These are phyloP conservation scores for Pammene aurita DNA, from an alignment of 2,888 invertebrate species.

Conservation along the genomic window DNA sequence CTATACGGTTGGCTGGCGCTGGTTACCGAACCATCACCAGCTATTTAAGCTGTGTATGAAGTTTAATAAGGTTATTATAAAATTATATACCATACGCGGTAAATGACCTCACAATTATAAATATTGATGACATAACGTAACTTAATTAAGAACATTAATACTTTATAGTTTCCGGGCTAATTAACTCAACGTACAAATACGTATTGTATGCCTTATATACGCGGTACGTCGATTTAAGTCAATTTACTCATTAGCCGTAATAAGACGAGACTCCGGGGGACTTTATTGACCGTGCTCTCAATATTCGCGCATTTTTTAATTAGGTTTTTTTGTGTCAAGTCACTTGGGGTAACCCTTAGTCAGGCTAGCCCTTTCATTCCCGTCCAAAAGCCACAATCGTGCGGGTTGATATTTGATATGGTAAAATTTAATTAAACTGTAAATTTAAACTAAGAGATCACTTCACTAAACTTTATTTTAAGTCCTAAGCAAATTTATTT, in stretches of 20 bases:
- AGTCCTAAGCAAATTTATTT: too few relatives aligned
- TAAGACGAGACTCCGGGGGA: neutral
- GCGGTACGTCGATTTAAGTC: neutral
- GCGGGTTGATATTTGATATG: too few relatives aligned
- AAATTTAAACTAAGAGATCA: too few relatives aligned
- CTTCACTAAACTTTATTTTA: too few relatives aligned
- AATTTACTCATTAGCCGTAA: constrained; percentile 1
- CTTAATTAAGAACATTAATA: constrained; percentile 6
- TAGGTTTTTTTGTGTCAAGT: neutral
- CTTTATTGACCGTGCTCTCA: neutral
- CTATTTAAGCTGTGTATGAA: neutral
- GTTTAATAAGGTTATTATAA: constrained; percentile 3
- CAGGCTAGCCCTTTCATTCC: too few relatives aligned
- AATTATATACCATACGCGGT: constrained; percentile 4
- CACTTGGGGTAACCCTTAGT: too few relatives aligned
- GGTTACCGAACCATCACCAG: neutral
- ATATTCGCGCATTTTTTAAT: neutral
- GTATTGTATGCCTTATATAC: neutral
- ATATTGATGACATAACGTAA: constrained; percentile 8
- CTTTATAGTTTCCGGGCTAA: constrained; percentile 1
- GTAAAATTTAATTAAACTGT: too few relatives aligned
- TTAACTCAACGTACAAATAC: neutral
- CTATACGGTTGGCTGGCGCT: neutral
- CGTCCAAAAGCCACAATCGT: too few relatives aligned
- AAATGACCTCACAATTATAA: constrained; percentile 11